Evolutionary conservation across 2,888 invertebrate genomes (phyloP).

Genomic region (Apamea monoglypha): DNA sequence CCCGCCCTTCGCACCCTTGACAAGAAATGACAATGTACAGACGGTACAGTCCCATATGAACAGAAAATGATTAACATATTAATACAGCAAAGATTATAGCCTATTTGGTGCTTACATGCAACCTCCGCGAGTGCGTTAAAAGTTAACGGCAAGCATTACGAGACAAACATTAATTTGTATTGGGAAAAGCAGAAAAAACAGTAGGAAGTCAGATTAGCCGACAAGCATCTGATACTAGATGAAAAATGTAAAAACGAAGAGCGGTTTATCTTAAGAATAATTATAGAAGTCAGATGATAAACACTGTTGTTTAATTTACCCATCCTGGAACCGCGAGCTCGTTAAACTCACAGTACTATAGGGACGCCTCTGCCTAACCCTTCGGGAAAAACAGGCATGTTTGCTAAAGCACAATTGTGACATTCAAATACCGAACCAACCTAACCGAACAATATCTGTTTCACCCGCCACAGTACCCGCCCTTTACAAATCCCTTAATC

Average conservation of each 20-base stretch:
- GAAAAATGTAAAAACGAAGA: background rate
- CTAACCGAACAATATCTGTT: slow-evolving; percentile 7
- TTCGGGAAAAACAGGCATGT: background rate
- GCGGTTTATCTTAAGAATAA: background rate
- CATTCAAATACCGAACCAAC: background rate
- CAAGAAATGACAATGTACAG: background rate
- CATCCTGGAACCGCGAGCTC: background rate
- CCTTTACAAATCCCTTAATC: slow-evolving; percentile 56
- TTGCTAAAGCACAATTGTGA: background rate
- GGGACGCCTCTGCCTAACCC: background rate
- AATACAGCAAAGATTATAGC: no score
- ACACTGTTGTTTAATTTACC: background rate
- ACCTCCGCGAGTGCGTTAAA: no score
- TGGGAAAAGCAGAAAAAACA: background rate
- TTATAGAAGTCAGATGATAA: background rate
- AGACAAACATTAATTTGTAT: background rate
- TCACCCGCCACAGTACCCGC: background rate
- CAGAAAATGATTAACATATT: background rate
- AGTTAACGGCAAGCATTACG: no score
- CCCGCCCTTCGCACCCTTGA: background rate
- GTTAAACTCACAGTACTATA: background rate
- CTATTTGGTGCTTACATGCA: no score
- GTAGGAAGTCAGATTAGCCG: background rate
- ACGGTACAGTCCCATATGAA: background rate
- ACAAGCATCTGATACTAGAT: background rate